Percentiles rank a stretch among this genome's conserved stretches.
phyloP scores from a whole-genome alignment of 2,797 vertebrate genomes.

The Alosa sapidissima region DNA sequence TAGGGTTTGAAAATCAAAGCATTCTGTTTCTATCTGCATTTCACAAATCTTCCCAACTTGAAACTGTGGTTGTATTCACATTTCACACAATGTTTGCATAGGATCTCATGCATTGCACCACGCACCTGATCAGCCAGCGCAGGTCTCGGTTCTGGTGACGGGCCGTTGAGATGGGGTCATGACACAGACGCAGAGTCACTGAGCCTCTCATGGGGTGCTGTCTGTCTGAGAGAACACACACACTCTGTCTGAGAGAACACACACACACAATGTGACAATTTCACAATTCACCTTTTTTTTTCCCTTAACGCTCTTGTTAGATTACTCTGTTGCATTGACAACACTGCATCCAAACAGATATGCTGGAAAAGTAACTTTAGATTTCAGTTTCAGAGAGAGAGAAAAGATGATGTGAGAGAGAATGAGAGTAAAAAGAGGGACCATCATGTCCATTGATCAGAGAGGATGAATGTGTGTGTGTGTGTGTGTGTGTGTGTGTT shows the following conservation, averaged over 20 bases:
- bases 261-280: background rate
- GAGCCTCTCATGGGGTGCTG: background rate
- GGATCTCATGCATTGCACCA: too few species aligned
- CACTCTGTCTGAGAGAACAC: background rate
- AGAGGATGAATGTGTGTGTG: background rate
- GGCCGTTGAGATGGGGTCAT: slow-evolving; percentile 3
- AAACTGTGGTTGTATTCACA: too few species aligned
- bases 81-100: too few species aligned
- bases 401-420: background rate
- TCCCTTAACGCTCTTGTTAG: too few species aligned
- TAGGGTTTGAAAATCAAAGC: too few species aligned
- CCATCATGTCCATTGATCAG: background rate
- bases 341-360: too few species aligned
- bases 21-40: too few species aligned
- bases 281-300: too few species aligned
- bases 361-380: too few species aligned
- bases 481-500: background rate
- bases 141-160: background rate
- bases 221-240: background rate
- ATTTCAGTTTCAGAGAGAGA: background rate
- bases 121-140: background rate
- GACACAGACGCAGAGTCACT: background rate
- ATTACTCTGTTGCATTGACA: too few species aligned
- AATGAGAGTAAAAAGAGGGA: background rate
- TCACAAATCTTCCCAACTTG: too few species aligned